Evolutionary conservation across 1,140 invertebrate genomes (phyloP).

Genomic region (Drosophila pectinifera): DNA sequence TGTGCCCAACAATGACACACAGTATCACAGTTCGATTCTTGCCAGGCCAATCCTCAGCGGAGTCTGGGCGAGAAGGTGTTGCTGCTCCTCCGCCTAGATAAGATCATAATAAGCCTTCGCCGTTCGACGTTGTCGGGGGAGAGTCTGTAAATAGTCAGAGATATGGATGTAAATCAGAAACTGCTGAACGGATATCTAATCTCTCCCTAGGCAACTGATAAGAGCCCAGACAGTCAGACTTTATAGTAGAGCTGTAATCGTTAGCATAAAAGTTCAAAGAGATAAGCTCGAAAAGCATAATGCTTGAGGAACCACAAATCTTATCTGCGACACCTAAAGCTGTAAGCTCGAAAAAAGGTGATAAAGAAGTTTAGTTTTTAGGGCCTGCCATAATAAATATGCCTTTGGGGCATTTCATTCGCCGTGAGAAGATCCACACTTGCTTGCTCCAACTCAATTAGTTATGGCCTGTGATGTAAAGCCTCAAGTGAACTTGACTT

Average conservation of each 20-base stretch:
- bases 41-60: slow-evolving; percentile 38
- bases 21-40: slow-evolving; percentile 61
- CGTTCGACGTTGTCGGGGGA: slow-evolving; percentile 12
- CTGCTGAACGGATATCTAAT: slow-evolving; percentile 48
- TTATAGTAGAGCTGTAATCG: slow-evolving; percentile 20
- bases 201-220: slow-evolving; percentile 31
- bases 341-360: slow-evolving; percentile 7
- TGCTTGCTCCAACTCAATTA: slow-evolving; percentile 10
- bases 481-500: slow-evolving; percentile 32
- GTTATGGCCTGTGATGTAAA: slow-evolving; percentile 31
- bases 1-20: slow-evolving; percentile 10
- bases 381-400: slow-evolving; percentile 41
- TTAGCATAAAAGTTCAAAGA: slow-evolving; percentile 42
- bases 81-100: slow-evolving; percentile 22
- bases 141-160: slow-evolving; percentile 41
- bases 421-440: background rate
- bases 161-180: slow-evolving; percentile 30
- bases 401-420: slow-evolving; percentile 23
- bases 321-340: slow-evolving; percentile 12
- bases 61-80: slow-evolving; percentile 19
- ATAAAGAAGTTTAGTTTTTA: slow-evolving; percentile 33
- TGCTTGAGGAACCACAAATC: background rate
- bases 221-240: slow-evolving; percentile 25
- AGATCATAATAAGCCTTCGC: slow-evolving; percentile 45
- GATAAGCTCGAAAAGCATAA: slow-evolving; percentile 25